Evolutionary conservation across 2,113 vertebrate species (phyloP), one percentile per base, ranked within the genome.

Genomic region (Haemorhous mexicanus): DNA sequence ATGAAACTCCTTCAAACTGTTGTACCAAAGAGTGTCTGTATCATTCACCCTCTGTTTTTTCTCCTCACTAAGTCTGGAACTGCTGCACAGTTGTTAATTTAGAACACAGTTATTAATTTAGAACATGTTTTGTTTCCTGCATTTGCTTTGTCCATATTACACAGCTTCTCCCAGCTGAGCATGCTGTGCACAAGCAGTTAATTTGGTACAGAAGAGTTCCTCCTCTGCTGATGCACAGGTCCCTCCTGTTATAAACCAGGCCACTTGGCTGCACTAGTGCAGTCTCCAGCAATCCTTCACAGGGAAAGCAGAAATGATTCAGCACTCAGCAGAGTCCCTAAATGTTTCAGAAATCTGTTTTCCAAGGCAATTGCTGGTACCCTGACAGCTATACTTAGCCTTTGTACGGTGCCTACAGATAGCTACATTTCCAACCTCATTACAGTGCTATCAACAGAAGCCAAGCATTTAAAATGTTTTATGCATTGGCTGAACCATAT

Each of bases 401-500:
- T 86, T 87, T 55, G 72, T 63, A 83, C 58, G 76, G 73, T 93
- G 82, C 58, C 88, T 83, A 67, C 80, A 94, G 63, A 90, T 90
- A 94, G 88, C 47, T 81, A 73, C 41, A 68, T 83, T 97, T 93
- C 87, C 73, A 95, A 13, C 33, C 70, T 93, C 94, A 89, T 95
- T 94, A 95, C 47, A 37, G 68, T 82, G 47, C 59, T 82, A 94
- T 75, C 91, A 95, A 69, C 72, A 52, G 64, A 80, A 96, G 82
- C 35, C 76, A 84, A 94, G 84, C 44, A 74, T 94, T 95, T 89
- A 84, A 96, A 94, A 86, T 75, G 47, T 92, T 94, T 91, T 89
- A 84, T 95, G 55, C 55, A 92, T 81, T 72, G 28, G 21, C 33
- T 82, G 66, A 91, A 47, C 13, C 26, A 44, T 79, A 94, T 88